Evolutionary conservation across 2,888 invertebrate species (phyloP), one percentile per base, ranked within the genome.

Genomic region (Spialia ferax): DNA sequence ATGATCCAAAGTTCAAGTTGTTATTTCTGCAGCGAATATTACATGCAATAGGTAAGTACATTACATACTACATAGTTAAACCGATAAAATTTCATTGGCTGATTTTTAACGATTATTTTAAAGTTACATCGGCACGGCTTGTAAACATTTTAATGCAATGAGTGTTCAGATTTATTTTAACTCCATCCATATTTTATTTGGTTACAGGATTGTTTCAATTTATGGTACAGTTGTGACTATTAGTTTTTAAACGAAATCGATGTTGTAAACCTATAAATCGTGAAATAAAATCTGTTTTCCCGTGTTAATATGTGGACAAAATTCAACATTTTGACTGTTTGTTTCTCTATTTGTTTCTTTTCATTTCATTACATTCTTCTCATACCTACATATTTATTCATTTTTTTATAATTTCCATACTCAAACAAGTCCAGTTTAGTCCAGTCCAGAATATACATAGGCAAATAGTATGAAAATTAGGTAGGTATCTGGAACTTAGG

Each of bases 121-220:
- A 61, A 32, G 50, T 50, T 22, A 61, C 61, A 61, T 50, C 61
- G 48, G 20, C 52, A 13, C 13, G 7, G 48, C 32, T 61, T 50
- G 48, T 50, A 50, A 61, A 61, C 50, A 50, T 61, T 50, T 61
- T 61, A 45, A 45, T 50, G 50, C 20, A 32, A 32, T 20, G 29
- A 32, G 10, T 45, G 29, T 20, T 6, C 32, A 26, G 48, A 50
- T 50, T 61, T 61, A 61, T 61, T 61, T 61, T 29, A 8, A 29
- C 50, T 29, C 20, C 48, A n/a, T 32, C 61, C 20, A 50, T 61
- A 61, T 61, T 50, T 61, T 61, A 32, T 50, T 61, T 48, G 29
- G 48, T 48, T 50, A 50, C 48, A 20, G 61, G 61, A 50, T 29
- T 11, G 32, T 48, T 61, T 32, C 48, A 61, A 61, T 61, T 60